Base-by-base conservation (phyloP, 37 sponge, comb jelly and placozoan genomes). In the Axinella damicornis region DNA sequence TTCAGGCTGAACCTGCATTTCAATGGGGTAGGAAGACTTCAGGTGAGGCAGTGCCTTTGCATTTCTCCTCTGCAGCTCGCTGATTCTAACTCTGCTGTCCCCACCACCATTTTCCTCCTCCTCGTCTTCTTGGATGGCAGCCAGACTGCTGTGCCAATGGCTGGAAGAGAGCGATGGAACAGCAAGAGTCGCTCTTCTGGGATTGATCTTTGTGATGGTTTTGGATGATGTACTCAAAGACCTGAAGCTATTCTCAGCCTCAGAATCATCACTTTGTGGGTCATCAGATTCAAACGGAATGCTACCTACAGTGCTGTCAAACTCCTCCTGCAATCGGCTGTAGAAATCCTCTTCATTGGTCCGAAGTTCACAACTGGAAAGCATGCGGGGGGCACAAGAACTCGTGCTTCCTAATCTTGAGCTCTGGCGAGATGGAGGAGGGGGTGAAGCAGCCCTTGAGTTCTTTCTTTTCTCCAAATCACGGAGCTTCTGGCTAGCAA, bases 11-110 rank as follows among this genome's bases (percentile, higher is more conserved):
- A 77, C 68, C 71, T 94, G 94, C 60, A 85, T 68, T 80, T 94
- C 94, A 21, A 94, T 80, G 24, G 94, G 87, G 62, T 94, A 94
- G 40, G 90, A 87, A 22, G 94, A 90, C 36, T 81, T 82, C 33
- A 94, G 76, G 69, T 94, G 94, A 39, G 94, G 91, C 22, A 83
- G 84, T 36, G 61, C 74, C 61, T 37, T 64, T 2, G 83, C 40
- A 64, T 94, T 94, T 21, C 94, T 76, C 27, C 76, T 53, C 71
- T 90, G 75, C 19, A 94, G 87, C 52, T 94, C 94, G 12, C 33
- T 52, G 18, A 85, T 33, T 25, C 93, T 80, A 19, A 75, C 71
- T 22, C 55, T 55, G 4, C 55, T 71, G 46, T 25, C 73, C 57
- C 57, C 57, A 61, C 9, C 46, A 46, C 6, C 46, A 46, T 46